Evolutionary conservation across 2,113 vertebrate genomes (phyloP), one percentile per base, ranked within the genome.

Genomic region (Equus przewalskii): DNA sequence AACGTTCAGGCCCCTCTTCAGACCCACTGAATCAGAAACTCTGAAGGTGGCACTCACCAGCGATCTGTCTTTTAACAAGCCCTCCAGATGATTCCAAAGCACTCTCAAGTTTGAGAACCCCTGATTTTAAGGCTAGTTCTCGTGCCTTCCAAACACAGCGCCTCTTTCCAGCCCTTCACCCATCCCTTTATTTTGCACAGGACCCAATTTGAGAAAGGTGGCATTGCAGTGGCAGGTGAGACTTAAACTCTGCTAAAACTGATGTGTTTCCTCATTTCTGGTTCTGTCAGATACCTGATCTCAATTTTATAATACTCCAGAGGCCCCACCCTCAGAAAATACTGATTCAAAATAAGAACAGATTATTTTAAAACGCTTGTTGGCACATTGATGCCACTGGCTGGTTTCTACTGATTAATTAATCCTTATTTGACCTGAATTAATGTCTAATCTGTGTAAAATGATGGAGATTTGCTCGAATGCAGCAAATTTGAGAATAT

Each of bases 361-460:
- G 97, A 97, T 98, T 93, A 98, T 98, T 98, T 98, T 97, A 93
- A 98, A 98, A 97, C 69, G 92, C 97, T 97, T 96, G 95, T 96
- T 97, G 96, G 97, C 7, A 84, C 97, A 96, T 91, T 85, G 85
- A 97, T 98, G 96, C 98, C 98, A 98, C 86, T 97, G 89, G 91
- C 97, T 98, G 93, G 96, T 97, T 98, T 98, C 96, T 95, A 97
- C 97, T 96, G 96, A 98, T 97, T 98, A 99, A 98, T 99, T 98
- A 99, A 98, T 98, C 98, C 97, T 97, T 97, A 98, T 98, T 98
- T 98, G 98, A 98, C 98, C 98, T 98, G 98, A 98, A 98, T 98
- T 97, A 98, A 98, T 96, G 96, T 97, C 97, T 98, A 97, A 98
- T 98, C 98, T 98, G 96, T 97, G 96, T 98, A 97, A 98, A 98